Percentiles rank a stretch among this genome's conserved stretches.
Evolutionary conservation across 2,888 invertebrate species (phyloP).

Genomic region (Ephialtes manifestator): DNA sequence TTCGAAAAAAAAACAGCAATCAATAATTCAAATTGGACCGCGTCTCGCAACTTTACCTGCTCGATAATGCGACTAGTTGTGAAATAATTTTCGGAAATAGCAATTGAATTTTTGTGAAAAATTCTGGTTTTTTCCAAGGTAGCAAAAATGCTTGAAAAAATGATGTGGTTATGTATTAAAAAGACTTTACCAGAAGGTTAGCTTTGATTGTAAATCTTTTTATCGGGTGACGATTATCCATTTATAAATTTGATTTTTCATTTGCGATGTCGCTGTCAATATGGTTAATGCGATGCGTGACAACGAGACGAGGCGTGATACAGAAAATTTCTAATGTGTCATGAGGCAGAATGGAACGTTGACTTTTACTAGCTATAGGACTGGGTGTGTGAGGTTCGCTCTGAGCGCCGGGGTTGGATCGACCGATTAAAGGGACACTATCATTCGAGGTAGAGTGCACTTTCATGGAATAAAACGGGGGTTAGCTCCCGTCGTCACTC

Average conservation of each 20-base stretch:
- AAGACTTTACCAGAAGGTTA: too few species aligned
- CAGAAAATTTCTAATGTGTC: slow-evolving; percentile 60
- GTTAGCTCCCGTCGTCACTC: slow-evolving; percentile 10
- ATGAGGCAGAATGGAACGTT: slow-evolving; percentile 49
- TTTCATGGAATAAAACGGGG: slow-evolving; percentile 39
- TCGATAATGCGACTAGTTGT: too few species aligned
- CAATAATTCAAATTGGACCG: too few species aligned
- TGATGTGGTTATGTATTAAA: too few species aligned
- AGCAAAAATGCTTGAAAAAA: too few species aligned
- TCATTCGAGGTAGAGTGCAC: slow-evolving; percentile 41
- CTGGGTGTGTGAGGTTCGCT: slow-evolving; percentile 12
- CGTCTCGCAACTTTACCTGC: too few species aligned
- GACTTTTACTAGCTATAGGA: slow-evolving; percentile 22
- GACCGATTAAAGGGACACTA: slow-evolving; percentile 69
- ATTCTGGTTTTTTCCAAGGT: too few species aligned
- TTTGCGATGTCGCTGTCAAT: neutral
- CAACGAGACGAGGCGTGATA: slow-evolving; percentile 35
- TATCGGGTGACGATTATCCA: neutral
- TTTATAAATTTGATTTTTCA: slow-evolving; percentile 46
- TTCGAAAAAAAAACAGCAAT: too few species aligned
- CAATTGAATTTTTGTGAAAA: too few species aligned
- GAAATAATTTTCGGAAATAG: too few species aligned
- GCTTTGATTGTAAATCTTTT: too few species aligned
- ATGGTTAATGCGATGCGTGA: slow-evolving; percentile 26
- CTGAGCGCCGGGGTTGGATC: slow-evolving; percentile 36